Base-by-base conservation (phyloP, 2,797 vertebrate genomes). In the Pantherophis vulpinus region DNA sequence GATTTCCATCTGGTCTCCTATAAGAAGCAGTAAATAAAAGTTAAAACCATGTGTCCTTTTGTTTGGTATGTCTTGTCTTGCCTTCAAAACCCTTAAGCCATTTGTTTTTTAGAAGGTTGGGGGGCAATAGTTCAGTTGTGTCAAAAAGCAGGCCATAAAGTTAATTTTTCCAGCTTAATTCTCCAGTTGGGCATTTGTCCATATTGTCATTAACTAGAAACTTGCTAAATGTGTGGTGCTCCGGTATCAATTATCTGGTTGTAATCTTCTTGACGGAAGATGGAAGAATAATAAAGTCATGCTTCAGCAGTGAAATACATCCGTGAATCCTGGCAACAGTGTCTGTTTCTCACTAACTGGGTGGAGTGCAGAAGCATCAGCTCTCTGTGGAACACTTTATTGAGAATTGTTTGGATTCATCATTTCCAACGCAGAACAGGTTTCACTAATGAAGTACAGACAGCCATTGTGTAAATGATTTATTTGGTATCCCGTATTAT, bases 121-220 rank as follows among this genome's bases (percentile, higher is more conserved):
- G 51, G 51, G 25, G 10, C 29, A 74, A 95, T 32, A 91, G 66
- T 94, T 95, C 83, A 95, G 47, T 94, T 88, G 94, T 66, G 91
- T 42, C 90, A 4, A 94, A 93, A 88, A 95, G 70, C 86, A 94
- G 92, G 92, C 92, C 95, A 95, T 91, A 60, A 94, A 87, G 13
- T 93, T 92, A 0, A 86, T 93, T 93, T 89, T 91, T 95, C 93
- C 91, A 2, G 79, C 27, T 95, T 96, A 95, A 96, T 96, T 90
- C 66, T 94, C 61, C 88, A 90, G 86, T 91, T 93, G 95, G 96
- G 95, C 95, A 96, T 63, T 90, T 63, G 55, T 96, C 93, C 95
- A 97, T 87, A 12, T 2, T 37, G 42, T 79, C 58, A 63, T 95
- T 93, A 89, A 92, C 93, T 96, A 94, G 93, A 94, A 94, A 91